Evolutionary conservation across 2,888 invertebrate genomes (phyloP), one percentile per base, ranked within the genome.

Genomic region (Drosophila yooni): DNA sequence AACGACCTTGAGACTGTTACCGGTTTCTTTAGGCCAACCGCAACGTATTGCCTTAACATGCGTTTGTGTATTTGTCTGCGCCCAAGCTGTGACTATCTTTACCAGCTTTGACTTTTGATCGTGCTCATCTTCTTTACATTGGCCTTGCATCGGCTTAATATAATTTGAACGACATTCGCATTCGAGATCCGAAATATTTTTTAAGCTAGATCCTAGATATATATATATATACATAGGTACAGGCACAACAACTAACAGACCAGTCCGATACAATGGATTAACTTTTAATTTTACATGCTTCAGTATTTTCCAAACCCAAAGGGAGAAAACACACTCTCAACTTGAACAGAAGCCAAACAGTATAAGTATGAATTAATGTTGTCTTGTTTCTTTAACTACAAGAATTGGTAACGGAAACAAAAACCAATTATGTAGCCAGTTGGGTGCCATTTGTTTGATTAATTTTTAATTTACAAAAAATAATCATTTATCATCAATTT

Each of bases 1-100:
- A 77, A 77, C 84, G 89, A 89, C 89, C 89, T 90, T 90, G 89
- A 90, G 83, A 85, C 80, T 60, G 61, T 85, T 89, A 88, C 88
- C 83, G 87, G 89, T 88, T 86, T 86, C 76, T 69, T 72, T 75
- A 33, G 60, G 79, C 70, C 74, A 72, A 57, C 57, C 56, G 57
- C 67, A 66, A 13, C 56, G 59, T 61, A 46, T 60, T 36, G 29
- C 50, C 52, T 50, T 54, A 63, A 54, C 60, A 63, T 61, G n/a
- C 66, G 31, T 51, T 15, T 52, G 34, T 4, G 34, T 43, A 6
- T 54, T 21, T 58, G 53, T 34, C 25, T 59, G 56, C 38, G 38
- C 59, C 29, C 31, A 62, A 48, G 40, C 59, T 63, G 66, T 70
- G 74, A 70, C 78, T 74, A 70, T 70, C 74, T 70, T 34, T 48